These are phyloP conservation scores for Chromis chromis DNA, from an alignment of 2,797 vertebrate species.

Conservation along the genomic window DNA sequence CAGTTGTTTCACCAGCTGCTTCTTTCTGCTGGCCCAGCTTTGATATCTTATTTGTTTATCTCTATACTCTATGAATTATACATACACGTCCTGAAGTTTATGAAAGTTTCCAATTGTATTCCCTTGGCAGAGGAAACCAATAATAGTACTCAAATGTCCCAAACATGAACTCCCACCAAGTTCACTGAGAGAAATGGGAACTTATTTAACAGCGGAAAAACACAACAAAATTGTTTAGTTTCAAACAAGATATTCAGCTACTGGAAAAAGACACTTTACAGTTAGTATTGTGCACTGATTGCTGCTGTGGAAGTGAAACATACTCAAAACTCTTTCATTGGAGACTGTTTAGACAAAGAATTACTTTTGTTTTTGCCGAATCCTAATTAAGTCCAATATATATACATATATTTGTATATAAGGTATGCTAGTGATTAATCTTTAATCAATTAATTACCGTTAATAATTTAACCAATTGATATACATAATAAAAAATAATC, in stretches of 20 bases:
- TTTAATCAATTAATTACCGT: too few relatives aligned
- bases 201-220: constrained; percentile 24
- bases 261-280: background rate
- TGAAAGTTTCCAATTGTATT: constrained; percentile 53
- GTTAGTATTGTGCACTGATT: background rate
- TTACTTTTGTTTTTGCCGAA: background rate
- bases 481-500: too few relatives aligned
- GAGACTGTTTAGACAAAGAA: too few relatives aligned
- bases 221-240: constrained; percentile 13
- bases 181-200: constrained; percentile 13
- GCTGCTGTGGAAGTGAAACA: background rate
- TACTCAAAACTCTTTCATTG: constrained; percentile 8
- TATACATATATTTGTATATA: too few relatives aligned
- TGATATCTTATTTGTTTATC: constrained; percentile 50
- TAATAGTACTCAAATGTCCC: constrained; percentile 22
- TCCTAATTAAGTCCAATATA: background rate
- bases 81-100: constrained; percentile 52
- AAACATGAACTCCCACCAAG: constrained; percentile 24
- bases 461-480: too few relatives aligned
- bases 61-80: constrained; percentile 67
- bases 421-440: too few relatives aligned
- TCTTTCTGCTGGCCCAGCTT: constrained; percentile 32
- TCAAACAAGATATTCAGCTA: constrained; percentile 9
- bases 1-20: constrained; percentile 54
- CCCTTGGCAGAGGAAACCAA: constrained; percentile 30